Conservation (phyloP, 2,797 vertebrate species). For the Perodicticus potto region DNA sequence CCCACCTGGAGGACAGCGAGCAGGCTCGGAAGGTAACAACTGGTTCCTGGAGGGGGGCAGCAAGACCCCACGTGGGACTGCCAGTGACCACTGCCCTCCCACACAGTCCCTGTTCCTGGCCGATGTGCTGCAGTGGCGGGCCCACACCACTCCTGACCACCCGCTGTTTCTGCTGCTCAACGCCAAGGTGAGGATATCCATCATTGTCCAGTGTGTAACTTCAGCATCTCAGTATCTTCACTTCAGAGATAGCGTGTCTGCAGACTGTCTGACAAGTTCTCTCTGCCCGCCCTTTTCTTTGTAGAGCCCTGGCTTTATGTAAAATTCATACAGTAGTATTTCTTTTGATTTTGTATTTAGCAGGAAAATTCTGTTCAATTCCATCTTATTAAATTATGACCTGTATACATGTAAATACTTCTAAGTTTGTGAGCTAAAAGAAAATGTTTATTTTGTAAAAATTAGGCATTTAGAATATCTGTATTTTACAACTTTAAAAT, state of each 20-base stretch:
- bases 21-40: conserved; percentile 93
- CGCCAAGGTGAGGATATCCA: conserved; percentile 91
- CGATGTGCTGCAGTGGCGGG: conserved; percentile 97
- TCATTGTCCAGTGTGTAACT: neutral
- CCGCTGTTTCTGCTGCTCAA: conserved; percentile 95
- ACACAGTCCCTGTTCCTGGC: conserved; percentile 96
- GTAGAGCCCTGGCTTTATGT: neutral
- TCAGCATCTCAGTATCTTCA: neutral
- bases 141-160: conserved; percentile 97
- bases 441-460: conserved; percentile 12
- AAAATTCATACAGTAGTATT: neutral
- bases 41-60: neutral
- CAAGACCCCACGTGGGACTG: fast-evolving
- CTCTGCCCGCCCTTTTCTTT: neutral
- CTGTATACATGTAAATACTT: neutral
- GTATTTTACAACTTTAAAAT: neutral
- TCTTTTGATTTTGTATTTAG: neutral
- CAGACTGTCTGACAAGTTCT: neutral
- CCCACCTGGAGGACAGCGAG: conserved; percentile 96
- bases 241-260: neutral
- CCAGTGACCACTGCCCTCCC: neutral
- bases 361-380: neutral
- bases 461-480: neutral
- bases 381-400: neutral
- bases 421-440: neutral